phyloP scores from a whole-genome alignment of 1,140 invertebrate genomes.

The Pseudomyrmex dendroicus region DNA sequence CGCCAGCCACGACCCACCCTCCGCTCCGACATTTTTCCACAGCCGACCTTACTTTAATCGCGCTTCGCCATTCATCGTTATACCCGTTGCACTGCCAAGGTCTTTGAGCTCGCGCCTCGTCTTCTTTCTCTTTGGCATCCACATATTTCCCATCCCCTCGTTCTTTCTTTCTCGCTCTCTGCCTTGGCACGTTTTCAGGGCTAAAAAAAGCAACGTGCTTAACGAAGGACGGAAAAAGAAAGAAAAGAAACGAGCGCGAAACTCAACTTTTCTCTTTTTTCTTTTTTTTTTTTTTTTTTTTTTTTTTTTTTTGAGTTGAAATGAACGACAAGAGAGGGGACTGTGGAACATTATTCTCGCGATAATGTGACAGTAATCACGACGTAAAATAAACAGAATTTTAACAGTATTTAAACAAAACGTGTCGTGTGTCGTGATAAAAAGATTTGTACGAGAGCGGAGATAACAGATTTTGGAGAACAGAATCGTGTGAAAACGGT shows the following conservation, averaged over 20 bases:
- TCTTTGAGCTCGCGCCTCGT: conserved; percentile 51
- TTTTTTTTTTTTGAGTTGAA: neutral
- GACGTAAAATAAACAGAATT: no score
- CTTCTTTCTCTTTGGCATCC: conserved; percentile 49
- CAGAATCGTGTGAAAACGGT: no score
- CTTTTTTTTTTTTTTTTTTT: neutral
- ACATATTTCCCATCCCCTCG: neutral
- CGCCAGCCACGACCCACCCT: conserved; percentile 30
- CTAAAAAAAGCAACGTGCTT: conserved; percentile 60
- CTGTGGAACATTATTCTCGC: no score
- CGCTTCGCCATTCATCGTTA: conserved; percentile 59
- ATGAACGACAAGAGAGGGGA: neutral
- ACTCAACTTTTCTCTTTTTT: no score
- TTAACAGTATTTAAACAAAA: no score
- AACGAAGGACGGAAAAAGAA: conserved; percentile 37
- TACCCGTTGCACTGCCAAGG: conserved; percentile 58
- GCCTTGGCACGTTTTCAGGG: conserved; percentile 70
- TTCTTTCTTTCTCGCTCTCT: conserved; percentile 20
- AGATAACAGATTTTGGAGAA: no score
- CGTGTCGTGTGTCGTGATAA: no score
- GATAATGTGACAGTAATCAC: no score
- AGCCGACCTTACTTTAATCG: conserved; percentile 44
- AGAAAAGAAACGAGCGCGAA: neutral
- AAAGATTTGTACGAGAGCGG: no score
- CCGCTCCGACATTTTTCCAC: conserved; percentile 36